Conservation (phyloP, 2,797 vertebrate species). For the Hippocampus kuda region DNA sequence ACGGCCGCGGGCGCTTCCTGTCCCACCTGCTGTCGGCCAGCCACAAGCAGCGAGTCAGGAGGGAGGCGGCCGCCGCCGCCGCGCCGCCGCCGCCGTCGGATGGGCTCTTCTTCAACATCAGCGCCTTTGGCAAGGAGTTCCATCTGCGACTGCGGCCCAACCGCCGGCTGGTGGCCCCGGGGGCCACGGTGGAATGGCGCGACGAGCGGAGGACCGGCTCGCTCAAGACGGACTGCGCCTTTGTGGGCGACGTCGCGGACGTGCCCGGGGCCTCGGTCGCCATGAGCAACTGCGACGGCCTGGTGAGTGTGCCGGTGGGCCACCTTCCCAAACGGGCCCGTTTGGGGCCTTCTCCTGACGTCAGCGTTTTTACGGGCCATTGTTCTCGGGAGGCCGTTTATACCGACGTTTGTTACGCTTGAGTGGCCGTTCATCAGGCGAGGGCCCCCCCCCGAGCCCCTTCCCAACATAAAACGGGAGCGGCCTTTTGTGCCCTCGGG, state of each 20-base stretch:
- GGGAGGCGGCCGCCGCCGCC: slow-evolving; percentile 57
- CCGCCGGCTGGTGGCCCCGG: slow-evolving; percentile 73
- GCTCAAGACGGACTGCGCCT: slow-evolving; percentile 84
- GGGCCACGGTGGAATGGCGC: slow-evolving; percentile 86
- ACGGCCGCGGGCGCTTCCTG: slow-evolving; percentile 78
- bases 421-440: slow-evolving; percentile 42
- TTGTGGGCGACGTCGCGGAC: slow-evolving; percentile 87
- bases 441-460: slow-evolving; percentile 14
- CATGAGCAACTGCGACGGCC: slow-evolving; percentile 96
- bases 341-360: slow-evolving; percentile 32
- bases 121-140: slow-evolving; percentile 86
- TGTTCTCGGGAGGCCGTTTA: slow-evolving; percentile 46
- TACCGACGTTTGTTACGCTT: slow-evolving; percentile 51
- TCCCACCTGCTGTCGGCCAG: slow-evolving; percentile 82
- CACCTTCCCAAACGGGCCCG: slow-evolving; percentile 39
- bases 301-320: slow-evolving; percentile 76
- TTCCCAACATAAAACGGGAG: slow-evolving; percentile 51
- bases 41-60: slow-evolving; percentile 75
- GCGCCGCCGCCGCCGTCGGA: slow-evolving; percentile 35
- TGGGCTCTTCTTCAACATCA: slow-evolving; percentile 85
- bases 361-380: slow-evolving; percentile 49
- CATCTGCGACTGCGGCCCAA: slow-evolving; percentile 86
- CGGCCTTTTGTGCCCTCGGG: slow-evolving; percentile 41
- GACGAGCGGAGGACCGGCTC: slow-evolving; percentile 54
- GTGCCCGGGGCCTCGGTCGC: slow-evolving; percentile 85